A percentile compares a stretch with the other conserved stretches of the same genome.
These are phyloP conservation scores for Indicator indicator DNA, from an alignment of 2,113 vertebrate genomes.

Conservation along the genomic window DNA sequence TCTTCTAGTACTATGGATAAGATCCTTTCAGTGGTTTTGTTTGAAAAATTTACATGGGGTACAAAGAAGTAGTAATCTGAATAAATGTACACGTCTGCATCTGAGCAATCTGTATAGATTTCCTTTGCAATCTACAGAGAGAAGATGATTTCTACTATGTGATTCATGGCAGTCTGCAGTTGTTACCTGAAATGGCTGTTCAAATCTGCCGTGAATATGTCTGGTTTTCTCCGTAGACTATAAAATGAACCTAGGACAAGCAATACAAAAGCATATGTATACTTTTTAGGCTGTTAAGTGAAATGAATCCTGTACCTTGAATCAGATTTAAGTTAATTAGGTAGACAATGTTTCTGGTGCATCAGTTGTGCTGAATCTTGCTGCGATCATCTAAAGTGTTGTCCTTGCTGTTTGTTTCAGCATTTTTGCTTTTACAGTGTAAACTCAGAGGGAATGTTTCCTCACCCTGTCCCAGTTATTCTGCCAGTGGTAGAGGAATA, in stretches of 20 bases:
- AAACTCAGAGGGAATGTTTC: not conserved
- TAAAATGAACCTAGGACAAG: not conserved
- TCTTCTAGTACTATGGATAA: not conserved
- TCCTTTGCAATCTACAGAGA: not conserved
- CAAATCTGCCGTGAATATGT: not conserved
- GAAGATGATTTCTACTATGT: not conserved
- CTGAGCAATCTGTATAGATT: not conserved
- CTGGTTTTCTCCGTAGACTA: not conserved
- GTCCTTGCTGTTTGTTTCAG: not conserved
- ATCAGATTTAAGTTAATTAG: not conserved
- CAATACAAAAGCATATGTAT: not conserved
- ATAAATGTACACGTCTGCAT: not conserved
- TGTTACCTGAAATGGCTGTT: not conserved
- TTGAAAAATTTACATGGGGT: not conserved
- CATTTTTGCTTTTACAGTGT: not conserved
- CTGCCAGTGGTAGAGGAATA: not conserved
- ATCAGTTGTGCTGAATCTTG: not conserved
- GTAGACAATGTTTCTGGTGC: not conserved
- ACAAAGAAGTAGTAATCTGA: not conserved
- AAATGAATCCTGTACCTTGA: not conserved
- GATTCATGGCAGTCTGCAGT: not conserved
- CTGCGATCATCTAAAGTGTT: not conserved
- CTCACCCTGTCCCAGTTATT: accelerated
- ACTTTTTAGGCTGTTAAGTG: not conserved
- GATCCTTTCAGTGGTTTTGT: not conserved